Evolutionary conservation across 2,888 invertebrate genomes (phyloP), one percentile per base, ranked within the genome.

Genomic region (Trilocha varians): DNA sequence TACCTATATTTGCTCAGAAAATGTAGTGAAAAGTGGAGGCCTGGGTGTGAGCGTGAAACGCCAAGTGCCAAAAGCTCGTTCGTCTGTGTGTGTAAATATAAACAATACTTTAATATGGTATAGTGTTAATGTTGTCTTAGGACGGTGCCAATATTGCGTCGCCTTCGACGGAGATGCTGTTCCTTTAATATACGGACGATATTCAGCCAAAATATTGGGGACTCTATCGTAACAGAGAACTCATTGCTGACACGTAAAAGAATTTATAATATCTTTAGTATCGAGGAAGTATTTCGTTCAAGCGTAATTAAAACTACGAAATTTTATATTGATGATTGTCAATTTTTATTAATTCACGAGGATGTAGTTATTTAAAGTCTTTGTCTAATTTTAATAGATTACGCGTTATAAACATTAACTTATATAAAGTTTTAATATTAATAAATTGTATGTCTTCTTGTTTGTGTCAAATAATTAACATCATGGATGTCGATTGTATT

Each of bases 1-100:
- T 85, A 79, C 82, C 85, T 84, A 84, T 76, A 83, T 78, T 85
- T 85, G 84, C 85, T 85, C 85, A 84, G 82, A 75, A 41, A 69
- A 62, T 62, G 70, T 79, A 78, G 82, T 71, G 53, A 61, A 65
- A 55, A 55, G 64, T 60, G 56, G 63, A 63, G 65, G 74, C 65
- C 70, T 65, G 66, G 58, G 63, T 69, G 70, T 69, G 69, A 65
- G 77, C 80, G 79, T 78, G 56, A 65, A 70, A 77, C 75, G 78
- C 76, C 71, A 68, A 69, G 83, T 84, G 85, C 85, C 83, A 84
- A 85, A 79, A 72, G 75, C 74, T 69, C 66, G 69, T 72, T 62
- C 66, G 64, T 68, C 57, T 61, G 55, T 59, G 55, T 65, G 59
- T 77, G 72, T 75, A 77, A 65, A 77, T 75, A 78, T 63, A 61